Conservation (phyloP, 2,888 invertebrate genomes). For the Dicycla oo region DNA sequence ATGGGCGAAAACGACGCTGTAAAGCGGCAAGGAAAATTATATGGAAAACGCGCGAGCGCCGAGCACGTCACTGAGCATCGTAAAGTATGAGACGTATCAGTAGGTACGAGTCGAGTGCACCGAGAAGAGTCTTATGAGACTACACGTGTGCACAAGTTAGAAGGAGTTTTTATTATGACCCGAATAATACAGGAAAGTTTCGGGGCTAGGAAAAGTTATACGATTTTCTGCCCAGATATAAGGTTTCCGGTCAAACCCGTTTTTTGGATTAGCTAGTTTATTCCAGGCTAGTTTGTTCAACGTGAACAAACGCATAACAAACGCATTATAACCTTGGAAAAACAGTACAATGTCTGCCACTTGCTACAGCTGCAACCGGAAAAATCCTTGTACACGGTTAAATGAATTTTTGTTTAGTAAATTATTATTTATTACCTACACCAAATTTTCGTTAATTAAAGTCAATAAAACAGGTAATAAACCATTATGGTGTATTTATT, state of each 20-base stretch:
- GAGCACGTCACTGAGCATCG: constrained; percentile 75
- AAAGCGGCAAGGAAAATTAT: constrained; percentile 82
- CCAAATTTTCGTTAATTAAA: not conserved
- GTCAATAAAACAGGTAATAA: not conserved
- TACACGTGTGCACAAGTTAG: constrained; percentile 32
- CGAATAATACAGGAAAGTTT: constrained; percentile 28
- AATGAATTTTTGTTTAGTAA: not conserved
- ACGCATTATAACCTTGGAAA: no score
- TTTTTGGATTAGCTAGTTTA: not conserved
- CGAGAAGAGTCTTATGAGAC: constrained; percentile 31
- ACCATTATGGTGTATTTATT: not conserved
- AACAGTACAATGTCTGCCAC: not conserved
- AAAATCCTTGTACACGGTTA: not conserved
- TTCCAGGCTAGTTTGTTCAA: not conserved
- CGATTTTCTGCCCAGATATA: constrained; percentile 10
- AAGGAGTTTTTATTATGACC: constrained; percentile 37
- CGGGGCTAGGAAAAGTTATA: not conserved
- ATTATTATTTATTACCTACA: not conserved
- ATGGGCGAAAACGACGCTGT: constrained; percentile 85
- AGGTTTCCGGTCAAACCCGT: constrained; percentile 10
- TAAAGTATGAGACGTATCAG: constrained; percentile 74
- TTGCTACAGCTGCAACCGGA: not conserved
- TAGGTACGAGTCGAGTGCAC: constrained; percentile 26
- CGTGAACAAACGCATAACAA: no score
- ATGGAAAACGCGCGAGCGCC: constrained; percentile 73